Conservation (phyloP, 2,888 invertebrate genomes). For the Cephus sareptanus region DNA sequence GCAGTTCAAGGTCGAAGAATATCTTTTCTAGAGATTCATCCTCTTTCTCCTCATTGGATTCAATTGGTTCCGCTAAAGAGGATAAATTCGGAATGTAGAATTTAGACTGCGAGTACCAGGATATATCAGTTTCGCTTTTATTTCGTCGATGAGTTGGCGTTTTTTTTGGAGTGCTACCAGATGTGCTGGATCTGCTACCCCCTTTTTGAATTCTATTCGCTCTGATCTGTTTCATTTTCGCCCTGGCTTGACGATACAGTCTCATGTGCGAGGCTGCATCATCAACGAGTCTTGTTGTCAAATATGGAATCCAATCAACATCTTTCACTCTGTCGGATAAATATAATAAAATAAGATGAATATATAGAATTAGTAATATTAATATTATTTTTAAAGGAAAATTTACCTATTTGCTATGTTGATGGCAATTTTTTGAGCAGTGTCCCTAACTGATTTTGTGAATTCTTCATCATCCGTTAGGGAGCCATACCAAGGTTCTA, state of each 20-base stretch:
- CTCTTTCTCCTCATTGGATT: constrained; percentile 46
- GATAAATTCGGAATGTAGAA: constrained; percentile 69
- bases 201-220: constrained; percentile 49
- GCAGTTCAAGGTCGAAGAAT: constrained; percentile 91
- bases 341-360: constrained; percentile 15
- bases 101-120: constrained; percentile 76
- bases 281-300: constrained; percentile 89
- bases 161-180: constrained; percentile 61
- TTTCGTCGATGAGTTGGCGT: constrained; percentile 75
- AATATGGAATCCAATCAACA: constrained; percentile 90
- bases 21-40: constrained; percentile 73
- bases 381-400: not conserved
- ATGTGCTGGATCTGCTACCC: constrained; percentile 56
- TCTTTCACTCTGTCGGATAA: constrained; percentile 73
- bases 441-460: constrained; percentile 75
- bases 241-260: constrained; percentile 83
- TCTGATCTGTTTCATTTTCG: constrained; percentile 53
- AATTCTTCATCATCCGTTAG: constrained; percentile 81
- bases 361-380: not conserved
- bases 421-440: constrained; percentile 78
- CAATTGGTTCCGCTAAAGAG: constrained; percentile 55
- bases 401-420: constrained; percentile 71
- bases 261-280: constrained; percentile 91
- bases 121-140: constrained; percentile 79
- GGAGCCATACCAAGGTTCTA: constrained; percentile 79